Conservation (phyloP, 2,113 vertebrate species). For the Dromas ardeola region DNA sequence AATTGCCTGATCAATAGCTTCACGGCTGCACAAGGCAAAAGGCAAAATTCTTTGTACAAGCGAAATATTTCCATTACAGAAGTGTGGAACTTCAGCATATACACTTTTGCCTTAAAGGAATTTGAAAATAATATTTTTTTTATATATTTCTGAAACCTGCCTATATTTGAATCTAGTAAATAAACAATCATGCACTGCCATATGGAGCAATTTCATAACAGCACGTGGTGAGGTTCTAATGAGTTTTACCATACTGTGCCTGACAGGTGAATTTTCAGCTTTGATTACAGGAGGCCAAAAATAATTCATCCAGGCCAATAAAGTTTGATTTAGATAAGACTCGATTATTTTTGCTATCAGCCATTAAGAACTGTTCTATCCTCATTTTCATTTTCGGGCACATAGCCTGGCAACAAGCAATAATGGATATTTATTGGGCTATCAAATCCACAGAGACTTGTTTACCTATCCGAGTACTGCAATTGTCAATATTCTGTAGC, state of each 20-base stretch:
- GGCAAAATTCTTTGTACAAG: neutral
- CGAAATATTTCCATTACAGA: constrained; percentile 31
- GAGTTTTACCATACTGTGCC: constrained; percentile 72
- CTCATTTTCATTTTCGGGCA: constrained; percentile 53
- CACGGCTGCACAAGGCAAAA: neutral
- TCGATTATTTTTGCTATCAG: constrained; percentile 57
- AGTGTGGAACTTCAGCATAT: neutral
- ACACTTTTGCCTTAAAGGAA: constrained; percentile 36
- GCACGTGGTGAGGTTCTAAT: constrained; percentile 72
- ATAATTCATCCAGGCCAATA: constrained; percentile 64
- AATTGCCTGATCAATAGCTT: constrained; percentile 74
- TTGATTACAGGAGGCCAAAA: constrained; percentile 66
- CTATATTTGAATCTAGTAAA: constrained; percentile 53
- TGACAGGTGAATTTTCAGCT: constrained; percentile 73
- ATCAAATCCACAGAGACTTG: constrained; percentile 46
- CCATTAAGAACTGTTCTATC: constrained; percentile 35
- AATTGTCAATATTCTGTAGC: constrained; percentile 29
- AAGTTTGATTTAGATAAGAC: constrained; percentile 60
- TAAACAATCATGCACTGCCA: constrained; percentile 66
- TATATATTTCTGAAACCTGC: constrained; percentile 15
- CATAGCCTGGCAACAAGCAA: constrained; percentile 25
- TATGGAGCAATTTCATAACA: constrained; percentile 75
- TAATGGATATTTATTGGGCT: constrained; percentile 59
- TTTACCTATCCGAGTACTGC: neutral
- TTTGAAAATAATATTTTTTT: constrained; percentile 41